Conservation (phyloP, 2,888 invertebrate species). For the Sarcophaga caerulescens region DNA sequence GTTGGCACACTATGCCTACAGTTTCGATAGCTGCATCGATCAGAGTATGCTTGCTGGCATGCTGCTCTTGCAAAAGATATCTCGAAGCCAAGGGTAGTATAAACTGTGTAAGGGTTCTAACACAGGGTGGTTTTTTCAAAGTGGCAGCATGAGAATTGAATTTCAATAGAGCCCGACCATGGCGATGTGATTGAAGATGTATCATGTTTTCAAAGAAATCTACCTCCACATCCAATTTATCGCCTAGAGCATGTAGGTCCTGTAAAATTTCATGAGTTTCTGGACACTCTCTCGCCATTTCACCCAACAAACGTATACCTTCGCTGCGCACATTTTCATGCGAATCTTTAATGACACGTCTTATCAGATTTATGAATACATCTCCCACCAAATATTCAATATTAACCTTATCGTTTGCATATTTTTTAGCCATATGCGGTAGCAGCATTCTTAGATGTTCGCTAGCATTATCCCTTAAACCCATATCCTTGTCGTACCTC, state of each 20-base stretch:
- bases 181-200: conserved; percentile 93
- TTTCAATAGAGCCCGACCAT: conserved; percentile 90
- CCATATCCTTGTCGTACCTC: conserved; percentile 90
- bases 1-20: conserved; percentile 87
- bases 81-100: conserved; percentile 91
- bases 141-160: conserved; percentile 86
- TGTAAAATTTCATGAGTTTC: conserved; percentile 86
- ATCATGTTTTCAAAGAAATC: conserved; percentile 97
- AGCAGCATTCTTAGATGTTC: conserved; percentile 88
- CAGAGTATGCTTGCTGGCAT: conserved; percentile 88
- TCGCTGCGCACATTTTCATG: conserved; percentile 89
- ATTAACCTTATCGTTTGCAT: conserved; percentile 82
- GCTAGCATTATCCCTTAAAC: conserved; percentile 89
- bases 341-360: conserved; percentile 85
- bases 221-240: conserved; percentile 88
- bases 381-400: conserved; percentile 87
- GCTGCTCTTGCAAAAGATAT: conserved; percentile 90
- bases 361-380: conserved; percentile 87
- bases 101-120: conserved; percentile 90
- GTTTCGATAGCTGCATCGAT: conserved; percentile 93
- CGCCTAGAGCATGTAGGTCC: conserved; percentile 86
- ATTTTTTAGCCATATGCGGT: conserved; percentile 83
- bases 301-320: conserved; percentile 89
- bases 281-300: conserved; percentile 88
- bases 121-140: conserved; percentile 84